Conservation (phyloP, 2,797 vertebrate genomes). For the Smutsia temminckii region DNA sequence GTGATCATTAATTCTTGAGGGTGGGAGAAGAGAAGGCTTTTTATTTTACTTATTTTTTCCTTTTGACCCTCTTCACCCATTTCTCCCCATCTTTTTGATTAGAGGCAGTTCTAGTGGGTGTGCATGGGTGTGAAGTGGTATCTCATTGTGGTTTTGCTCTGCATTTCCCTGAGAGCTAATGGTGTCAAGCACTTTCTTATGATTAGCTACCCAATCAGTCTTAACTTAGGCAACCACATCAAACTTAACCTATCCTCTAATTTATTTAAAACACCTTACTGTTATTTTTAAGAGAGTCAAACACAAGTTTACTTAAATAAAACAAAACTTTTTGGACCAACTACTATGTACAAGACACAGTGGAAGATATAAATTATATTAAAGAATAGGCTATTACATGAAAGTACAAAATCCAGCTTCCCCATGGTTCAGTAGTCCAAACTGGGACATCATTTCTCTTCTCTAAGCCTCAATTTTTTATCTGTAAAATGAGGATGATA, state of each 20-base stretch:
- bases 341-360: background rate
- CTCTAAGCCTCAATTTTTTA: conserved; percentile 21
- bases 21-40: background rate
- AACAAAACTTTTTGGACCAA: background rate
- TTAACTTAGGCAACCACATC: conserved; percentile 36
- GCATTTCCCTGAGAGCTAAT: background rate
- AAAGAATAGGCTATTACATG: conserved; percentile 8
- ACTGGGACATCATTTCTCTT: background rate
- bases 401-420: conserved; percentile 32
- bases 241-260: background rate
- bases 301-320: conserved; percentile 10
- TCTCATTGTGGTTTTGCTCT: background rate
- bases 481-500: background rate
- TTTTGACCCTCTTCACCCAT: background rate
- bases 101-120: background rate
- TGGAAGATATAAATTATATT: background rate
- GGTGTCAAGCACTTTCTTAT: background rate
- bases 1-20: background rate
- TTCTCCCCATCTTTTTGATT: background rate
- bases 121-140: background rate
- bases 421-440: background rate
- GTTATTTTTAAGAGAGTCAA: background rate
- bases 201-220: conserved; percentile 3
- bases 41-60: background rate
- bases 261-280: background rate